Conservation (phyloP, 2,113 vertebrate genomes). For the Tamias sibiricus region DNA sequence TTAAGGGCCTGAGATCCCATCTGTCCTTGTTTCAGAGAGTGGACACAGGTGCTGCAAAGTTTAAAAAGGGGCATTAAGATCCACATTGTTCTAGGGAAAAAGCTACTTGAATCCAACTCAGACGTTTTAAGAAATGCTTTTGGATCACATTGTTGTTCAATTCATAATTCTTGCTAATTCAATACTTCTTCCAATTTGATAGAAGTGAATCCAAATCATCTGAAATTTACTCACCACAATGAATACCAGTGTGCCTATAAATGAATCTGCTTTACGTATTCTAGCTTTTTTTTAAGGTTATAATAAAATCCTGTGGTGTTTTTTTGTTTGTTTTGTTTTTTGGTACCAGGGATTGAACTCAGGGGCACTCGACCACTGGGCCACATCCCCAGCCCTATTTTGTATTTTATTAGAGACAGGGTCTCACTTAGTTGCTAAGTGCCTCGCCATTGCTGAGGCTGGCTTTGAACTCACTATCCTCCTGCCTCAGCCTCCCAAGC, state of each 20-base stretch:
- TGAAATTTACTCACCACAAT: background rate
- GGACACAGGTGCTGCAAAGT: background rate
- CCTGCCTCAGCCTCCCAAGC: no score
- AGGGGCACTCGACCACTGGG: no score
- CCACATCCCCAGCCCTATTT: no score
- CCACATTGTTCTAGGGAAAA: background rate
- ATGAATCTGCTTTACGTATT: background rate
- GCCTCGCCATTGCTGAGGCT: no score
- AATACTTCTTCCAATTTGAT: background rate
- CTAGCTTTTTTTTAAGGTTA: background rate
- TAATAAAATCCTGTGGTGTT: constrained; percentile 41
- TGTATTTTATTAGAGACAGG: no score
- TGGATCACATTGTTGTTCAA: background rate
- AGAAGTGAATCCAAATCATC: background rate
- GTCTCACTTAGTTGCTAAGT: no score
- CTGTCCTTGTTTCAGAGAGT: background rate
- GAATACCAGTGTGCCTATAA: background rate
- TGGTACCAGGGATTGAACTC: no score
- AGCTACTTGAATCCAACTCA: background rate
- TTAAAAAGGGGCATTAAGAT: background rate
- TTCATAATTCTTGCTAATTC: background rate
- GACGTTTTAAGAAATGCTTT: background rate
- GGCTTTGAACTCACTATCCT: no score
- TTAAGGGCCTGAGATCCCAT: no score
- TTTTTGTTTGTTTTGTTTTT: no score